Evolutionary conservation across 2,888 invertebrate genomes (phyloP).

Genomic region (Lasioglossum oenotherae): DNA sequence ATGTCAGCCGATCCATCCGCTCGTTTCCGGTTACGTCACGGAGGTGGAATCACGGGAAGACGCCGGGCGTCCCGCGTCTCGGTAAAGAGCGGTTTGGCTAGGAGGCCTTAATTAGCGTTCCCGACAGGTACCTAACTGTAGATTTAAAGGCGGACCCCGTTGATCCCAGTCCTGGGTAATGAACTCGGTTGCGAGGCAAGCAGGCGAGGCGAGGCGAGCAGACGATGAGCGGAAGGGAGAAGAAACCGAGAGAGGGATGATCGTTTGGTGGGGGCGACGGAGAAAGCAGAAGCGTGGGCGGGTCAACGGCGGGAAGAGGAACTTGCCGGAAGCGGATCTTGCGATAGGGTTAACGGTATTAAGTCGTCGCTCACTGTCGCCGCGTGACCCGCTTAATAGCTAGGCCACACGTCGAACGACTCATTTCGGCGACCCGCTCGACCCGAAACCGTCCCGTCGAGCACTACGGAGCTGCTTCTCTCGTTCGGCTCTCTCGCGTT

Average conservation of each 20-base stretch:
- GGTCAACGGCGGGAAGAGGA: slow-evolving; percentile 44
- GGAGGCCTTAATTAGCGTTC: slow-evolving; percentile 72
- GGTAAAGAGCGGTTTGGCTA: slow-evolving; percentile 62
- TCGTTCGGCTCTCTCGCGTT: slow-evolving; percentile 6
- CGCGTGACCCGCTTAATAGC: slow-evolving; percentile 69
- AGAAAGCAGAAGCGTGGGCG: slow-evolving; percentile 52
- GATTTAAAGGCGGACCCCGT: slow-evolving; percentile 73
- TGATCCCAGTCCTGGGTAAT: slow-evolving; percentile 73
- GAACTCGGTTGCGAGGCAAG: slow-evolving; percentile 62
- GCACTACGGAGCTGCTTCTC: not conserved
- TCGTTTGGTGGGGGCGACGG: slow-evolving; percentile 9
- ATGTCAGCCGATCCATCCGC: slow-evolving; percentile 35
- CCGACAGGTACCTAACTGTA: slow-evolving; percentile 74
- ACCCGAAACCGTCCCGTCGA: not conserved
- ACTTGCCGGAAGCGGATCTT: slow-evolving; percentile 75
- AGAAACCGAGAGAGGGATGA: slow-evolving; percentile 16
- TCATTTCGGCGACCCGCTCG: slow-evolving; percentile 23
- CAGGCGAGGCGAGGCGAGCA: not conserved
- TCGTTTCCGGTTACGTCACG: slow-evolving; percentile 48
- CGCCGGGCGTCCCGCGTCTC: slow-evolving; percentile 8
- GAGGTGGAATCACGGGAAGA: slow-evolving; percentile 28
- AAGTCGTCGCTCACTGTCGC: slow-evolving; percentile 72
- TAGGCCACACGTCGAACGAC: slow-evolving; percentile 48
- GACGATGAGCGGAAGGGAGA: not conserved
- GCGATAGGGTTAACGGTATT: slow-evolving; percentile 77